phyloP scores from a whole-genome alignment of 2,797 vertebrate species.

The Myotis vivesi region DNA sequence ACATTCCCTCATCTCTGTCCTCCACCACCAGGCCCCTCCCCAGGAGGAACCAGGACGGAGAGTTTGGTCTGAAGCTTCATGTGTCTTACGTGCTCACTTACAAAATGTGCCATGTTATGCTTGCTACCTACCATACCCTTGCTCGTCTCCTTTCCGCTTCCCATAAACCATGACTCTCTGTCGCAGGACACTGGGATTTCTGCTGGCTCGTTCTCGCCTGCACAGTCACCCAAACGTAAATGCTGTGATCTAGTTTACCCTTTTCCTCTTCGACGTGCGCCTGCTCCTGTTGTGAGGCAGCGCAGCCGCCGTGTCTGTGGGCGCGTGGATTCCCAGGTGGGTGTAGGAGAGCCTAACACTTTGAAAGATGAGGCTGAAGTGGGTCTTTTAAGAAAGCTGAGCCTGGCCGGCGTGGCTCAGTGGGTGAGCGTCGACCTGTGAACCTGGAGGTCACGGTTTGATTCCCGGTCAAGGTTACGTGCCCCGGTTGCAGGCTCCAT shows the following conservation, averaged over 20 bases:
- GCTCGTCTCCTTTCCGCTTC: not conserved
- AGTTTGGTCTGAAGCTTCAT: not conserved
- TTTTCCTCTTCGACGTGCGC: accelerated
- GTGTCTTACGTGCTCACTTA: not conserved
- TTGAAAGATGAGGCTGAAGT: not conserved
- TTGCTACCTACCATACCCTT: not conserved
- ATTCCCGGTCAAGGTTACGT: too few species aligned
- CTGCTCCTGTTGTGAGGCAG: not conserved
- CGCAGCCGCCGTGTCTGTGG: accelerated
- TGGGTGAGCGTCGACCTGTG: too few species aligned
- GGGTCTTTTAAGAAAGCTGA: not conserved
- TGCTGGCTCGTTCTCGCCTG: not conserved
- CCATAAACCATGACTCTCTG: not conserved
- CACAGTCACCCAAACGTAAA: accelerated
- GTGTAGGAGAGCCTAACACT: not conserved
- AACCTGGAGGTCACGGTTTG: too few species aligned
- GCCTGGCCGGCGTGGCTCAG: too few species aligned
- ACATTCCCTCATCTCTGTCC: not conserved
- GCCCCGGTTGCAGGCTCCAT: too few species aligned
- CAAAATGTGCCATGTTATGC: not conserved
- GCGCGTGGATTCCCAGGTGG: not conserved
- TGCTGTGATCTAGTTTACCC: not conserved
- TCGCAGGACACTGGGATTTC: accelerated
- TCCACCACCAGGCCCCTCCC: not conserved
- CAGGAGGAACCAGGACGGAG: not conserved